Conservation (phyloP, 2,888 invertebrate species). For the Tachina lurida region DNA sequence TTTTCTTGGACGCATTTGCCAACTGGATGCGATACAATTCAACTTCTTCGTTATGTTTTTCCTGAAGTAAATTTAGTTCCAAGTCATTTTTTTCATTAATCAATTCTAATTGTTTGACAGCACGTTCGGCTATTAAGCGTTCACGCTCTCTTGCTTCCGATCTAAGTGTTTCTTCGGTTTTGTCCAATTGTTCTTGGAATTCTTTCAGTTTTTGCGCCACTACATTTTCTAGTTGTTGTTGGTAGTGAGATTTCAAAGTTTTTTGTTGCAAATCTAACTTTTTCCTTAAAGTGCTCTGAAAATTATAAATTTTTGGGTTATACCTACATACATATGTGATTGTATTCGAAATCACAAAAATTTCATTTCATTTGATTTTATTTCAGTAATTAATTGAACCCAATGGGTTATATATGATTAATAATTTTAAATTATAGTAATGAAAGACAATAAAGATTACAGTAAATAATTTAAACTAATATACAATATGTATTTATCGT, state of each 20-base stretch:
- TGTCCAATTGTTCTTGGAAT: constrained; percentile 89
- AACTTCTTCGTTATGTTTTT: constrained; percentile 91
- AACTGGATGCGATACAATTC: constrained; percentile 88
- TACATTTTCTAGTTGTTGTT: constrained; percentile 91
- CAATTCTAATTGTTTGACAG: constrained; percentile 88
- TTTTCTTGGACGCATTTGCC: constrained; percentile 87
- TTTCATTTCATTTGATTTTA: too few relatives aligned
- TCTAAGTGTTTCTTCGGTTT: constrained; percentile 87
- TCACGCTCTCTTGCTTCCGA: constrained; percentile 87
- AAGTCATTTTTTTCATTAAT: constrained; percentile 89
- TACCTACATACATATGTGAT: too few relatives aligned
- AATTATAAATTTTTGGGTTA: constrained; percentile 15
- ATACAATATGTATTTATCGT: too few relatives aligned
- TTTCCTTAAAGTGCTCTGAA: constrained; percentile 84
- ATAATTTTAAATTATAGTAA: too few relatives aligned
- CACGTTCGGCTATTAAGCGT: constrained; percentile 87
- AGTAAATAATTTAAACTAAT: too few relatives aligned
- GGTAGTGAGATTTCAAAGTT: constrained; percentile 89
- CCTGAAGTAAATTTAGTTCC: constrained; percentile 90
- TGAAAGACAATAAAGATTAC: too few relatives aligned
- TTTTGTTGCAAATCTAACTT: constrained; percentile 86
- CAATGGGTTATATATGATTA: too few relatives aligned
- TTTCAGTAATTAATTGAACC: too few relatives aligned
- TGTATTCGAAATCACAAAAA: too few relatives aligned
- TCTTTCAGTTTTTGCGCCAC: constrained; percentile 90